Conservation (phyloP, 2,888 invertebrate species). For the Iphiclides podalirius region DNA sequence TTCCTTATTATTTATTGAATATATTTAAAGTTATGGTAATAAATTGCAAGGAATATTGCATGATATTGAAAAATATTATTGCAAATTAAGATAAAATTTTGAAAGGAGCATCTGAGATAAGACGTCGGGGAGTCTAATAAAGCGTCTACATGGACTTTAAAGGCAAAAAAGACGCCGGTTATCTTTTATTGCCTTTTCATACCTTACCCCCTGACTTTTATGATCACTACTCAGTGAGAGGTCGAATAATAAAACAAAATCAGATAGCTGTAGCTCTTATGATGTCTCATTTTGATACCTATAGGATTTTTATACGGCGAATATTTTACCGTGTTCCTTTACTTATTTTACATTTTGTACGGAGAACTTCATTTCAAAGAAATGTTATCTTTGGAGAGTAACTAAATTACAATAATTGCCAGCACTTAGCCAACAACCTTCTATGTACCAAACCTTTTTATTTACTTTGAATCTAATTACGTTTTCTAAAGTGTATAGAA, state of each 20-base stretch:
- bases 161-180: slow-evolving; percentile 4
- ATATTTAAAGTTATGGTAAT: too few relatives aligned
- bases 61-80: too few relatives aligned
- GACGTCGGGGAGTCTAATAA: background rate
- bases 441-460: too few relatives aligned
- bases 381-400: too few relatives aligned
- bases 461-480: too few relatives aligned
- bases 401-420: too few relatives aligned
- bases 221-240: slow-evolving; percentile 19
- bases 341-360: background rate
- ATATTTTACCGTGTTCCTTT: background rate
- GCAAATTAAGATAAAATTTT: background rate
- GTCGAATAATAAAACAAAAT: slow-evolving; percentile 24
- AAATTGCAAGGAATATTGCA: too few relatives aligned
- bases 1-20: too few relatives aligned
- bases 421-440: too few relatives aligned
- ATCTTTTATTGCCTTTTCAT: slow-evolving; percentile 18
- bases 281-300: background rate
- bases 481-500: too few relatives aligned
- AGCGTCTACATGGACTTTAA: slow-evolving; percentile 1
- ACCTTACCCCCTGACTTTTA: slow-evolving; percentile 25
- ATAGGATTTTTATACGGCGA: background rate
- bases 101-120: background rate
- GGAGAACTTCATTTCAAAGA: too few relatives aligned
- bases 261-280: slow-evolving; percentile 8